Conservation (phyloP, 2,113 vertebrate genomes). For the Ameiurus melas region DNA sequence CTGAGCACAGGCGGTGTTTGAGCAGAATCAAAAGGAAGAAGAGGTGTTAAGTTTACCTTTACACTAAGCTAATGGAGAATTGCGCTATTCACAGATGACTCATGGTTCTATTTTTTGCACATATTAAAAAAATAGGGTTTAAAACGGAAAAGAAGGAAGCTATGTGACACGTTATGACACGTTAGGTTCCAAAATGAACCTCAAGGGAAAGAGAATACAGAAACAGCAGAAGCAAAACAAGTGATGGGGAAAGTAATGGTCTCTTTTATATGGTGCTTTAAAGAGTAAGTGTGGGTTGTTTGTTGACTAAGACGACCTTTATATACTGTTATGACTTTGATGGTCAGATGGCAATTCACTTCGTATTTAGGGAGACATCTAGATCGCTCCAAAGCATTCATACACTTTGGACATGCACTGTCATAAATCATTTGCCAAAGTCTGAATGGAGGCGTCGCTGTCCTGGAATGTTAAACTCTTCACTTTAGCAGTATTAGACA, state of each 20-base stretch:
- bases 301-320: background rate
- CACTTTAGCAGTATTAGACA: background rate
- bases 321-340: background rate
- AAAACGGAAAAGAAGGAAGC: background rate
- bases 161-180: background rate
- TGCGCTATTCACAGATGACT: slow-evolving; percentile 17
- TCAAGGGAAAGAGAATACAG: background rate
- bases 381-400: background rate
- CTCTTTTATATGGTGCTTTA: too few relatives aligned
- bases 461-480: background rate
- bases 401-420: background rate
- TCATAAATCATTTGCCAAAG: background rate
- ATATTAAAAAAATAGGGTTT: background rate
- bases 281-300: background rate
- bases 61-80: background rate
- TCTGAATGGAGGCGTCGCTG: slow-evolving; percentile 3
- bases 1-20: background rate
- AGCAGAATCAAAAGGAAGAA: slow-evolving; percentile 4
- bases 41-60: slow-evolving; percentile 19
- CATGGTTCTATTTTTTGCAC: slow-evolving; percentile 17
- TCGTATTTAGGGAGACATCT: background rate
- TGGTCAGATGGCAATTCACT: background rate
- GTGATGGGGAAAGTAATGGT: background rate
- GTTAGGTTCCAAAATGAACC: background rate
- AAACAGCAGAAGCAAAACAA: too few relatives aligned